A percentile compares a stretch with the other conserved stretches of the same genome.
Conservation (phyloP, 1,140 invertebrate species). For the Brachionus manjavacas region DNA sequence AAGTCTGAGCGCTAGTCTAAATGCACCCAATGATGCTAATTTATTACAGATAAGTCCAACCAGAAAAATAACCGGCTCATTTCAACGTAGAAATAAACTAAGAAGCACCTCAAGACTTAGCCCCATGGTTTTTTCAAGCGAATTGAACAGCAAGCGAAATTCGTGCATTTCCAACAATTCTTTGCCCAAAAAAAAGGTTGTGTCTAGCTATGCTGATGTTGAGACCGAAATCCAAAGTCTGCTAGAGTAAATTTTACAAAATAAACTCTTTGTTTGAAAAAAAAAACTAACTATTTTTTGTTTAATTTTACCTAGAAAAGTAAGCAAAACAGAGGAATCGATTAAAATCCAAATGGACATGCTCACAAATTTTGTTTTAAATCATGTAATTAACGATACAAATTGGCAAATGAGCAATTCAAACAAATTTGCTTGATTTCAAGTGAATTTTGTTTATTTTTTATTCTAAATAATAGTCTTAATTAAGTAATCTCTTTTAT, state of each 20-base stretch:
- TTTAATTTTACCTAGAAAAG: background rate
- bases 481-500: too few relatives aligned
- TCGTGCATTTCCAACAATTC: background rate
- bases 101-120: background rate
- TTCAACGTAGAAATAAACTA: background rate
- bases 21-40: background rate
- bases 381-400: background rate
- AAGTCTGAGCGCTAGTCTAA: background rate
- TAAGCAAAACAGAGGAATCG: background rate
- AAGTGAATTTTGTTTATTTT: background rate
- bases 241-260: background rate
- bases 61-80: background rate
- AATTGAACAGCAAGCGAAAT: background rate
- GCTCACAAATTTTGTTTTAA: background rate
- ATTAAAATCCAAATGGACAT: constrained; percentile 1
- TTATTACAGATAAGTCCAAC: constrained; percentile 16
- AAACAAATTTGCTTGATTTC: background rate
- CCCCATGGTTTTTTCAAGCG: background rate
- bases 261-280: background rate
- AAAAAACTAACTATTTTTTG: background rate
- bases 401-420: background rate
- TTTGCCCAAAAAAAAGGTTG: background rate
- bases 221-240: background rate
- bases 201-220: background rate
- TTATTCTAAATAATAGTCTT: too few relatives aligned